Conservation (phyloP, 2,113 vertebrate genomes). For the Pardalotus punctatus region DNA sequence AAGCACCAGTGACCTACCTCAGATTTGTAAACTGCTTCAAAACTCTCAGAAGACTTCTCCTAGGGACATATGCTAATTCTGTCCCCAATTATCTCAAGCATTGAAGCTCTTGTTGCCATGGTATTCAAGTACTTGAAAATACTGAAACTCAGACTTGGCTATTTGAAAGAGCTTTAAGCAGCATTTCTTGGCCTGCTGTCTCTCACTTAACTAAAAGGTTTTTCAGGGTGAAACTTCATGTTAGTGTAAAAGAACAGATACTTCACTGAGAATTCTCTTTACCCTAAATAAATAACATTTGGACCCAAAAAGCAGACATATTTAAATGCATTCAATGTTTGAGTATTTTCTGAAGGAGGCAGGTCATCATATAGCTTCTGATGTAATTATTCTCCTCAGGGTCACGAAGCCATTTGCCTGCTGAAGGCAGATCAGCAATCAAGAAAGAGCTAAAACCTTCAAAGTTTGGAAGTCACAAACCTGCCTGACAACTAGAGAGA, state of each 20-base stretch:
- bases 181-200: background rate
- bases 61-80: background rate
- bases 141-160: background rate
- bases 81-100: background rate
- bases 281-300: background rate
- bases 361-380: background rate
- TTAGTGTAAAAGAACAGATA: background rate
- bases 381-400: background rate
- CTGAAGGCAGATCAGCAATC: background rate
- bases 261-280: background rate
- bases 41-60: background rate
- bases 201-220: background rate
- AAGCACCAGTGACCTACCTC: background rate
- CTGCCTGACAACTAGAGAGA: background rate
- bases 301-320: background rate
- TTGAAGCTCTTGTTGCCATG: slow-evolving; percentile 2
- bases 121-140: background rate
- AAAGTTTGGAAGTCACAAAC: background rate
- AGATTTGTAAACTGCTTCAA: background rate
- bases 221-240: background rate
- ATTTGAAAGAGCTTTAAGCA: background rate
- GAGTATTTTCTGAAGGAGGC: background rate
- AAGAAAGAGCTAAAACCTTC: background rate
- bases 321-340: background rate
- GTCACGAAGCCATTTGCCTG: background rate